phyloP scores from a whole-genome alignment of 2,797 vertebrate genomes.

The Nannoperca obscura region DNA sequence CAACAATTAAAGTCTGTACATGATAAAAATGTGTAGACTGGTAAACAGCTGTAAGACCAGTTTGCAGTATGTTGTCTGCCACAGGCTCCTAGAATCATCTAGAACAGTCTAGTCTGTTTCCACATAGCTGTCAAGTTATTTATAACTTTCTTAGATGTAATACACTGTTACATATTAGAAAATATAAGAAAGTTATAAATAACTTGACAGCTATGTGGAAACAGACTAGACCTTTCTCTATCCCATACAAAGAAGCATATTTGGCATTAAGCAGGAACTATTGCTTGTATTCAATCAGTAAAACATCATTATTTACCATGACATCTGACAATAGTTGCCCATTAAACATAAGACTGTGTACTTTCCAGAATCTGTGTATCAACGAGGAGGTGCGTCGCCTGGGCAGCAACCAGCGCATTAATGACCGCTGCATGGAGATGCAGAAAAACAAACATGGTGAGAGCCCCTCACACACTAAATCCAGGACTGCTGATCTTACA shows the following conservation, averaged over 20 bases:
- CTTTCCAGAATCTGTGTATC: constrained; percentile 91
- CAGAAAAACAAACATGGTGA: constrained; percentile 93
- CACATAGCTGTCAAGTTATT: neutral
- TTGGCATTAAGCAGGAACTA: neutral
- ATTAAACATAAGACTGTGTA: constrained; percentile 2
- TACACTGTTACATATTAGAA: too few relatives aligned
- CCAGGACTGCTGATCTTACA: neutral
- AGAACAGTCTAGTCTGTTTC: neutral
- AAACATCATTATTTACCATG: neutral
- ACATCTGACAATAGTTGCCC: neutral
- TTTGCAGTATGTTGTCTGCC: neutral
- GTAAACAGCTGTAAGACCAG: neutral
- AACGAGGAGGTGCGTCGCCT: constrained; percentile 91
- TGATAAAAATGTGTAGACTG: neutral
- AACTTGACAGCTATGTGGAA: too few relatives aligned
- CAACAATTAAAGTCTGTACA: neutral
- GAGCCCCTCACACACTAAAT: constrained; percentile 14
- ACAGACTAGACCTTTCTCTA: neutral
- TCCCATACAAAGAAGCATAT: neutral
- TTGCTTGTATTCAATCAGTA: neutral
- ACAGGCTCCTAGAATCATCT: neutral
- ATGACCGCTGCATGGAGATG: constrained; percentile 96
- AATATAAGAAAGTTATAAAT: too few relatives aligned
- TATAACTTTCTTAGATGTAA: neutral
- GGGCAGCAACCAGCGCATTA: constrained; percentile 91